A percentile compares a stretch with the other conserved stretches of the same genome.
Conservation (phyloP, 2,888 invertebrate genomes). For the Furcula furcula region DNA sequence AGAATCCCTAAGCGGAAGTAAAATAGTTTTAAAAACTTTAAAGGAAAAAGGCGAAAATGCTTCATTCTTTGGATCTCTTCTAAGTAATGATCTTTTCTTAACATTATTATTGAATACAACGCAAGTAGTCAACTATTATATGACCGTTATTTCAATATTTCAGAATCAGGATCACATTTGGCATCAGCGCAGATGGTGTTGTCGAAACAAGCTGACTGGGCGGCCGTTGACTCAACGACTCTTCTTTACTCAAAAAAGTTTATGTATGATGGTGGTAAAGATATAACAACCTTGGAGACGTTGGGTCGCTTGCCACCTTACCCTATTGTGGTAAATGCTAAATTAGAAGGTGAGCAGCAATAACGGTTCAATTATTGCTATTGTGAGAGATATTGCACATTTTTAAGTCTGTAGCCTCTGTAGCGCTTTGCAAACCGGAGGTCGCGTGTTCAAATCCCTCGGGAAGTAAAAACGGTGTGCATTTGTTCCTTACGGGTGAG, state of each 20-base stretch:
- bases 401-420: too few relatives aligned
- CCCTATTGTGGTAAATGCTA: constrained; percentile 82
- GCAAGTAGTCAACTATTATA: background rate
- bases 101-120: background rate
- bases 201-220: constrained; percentile 83
- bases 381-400: too few relatives aligned
- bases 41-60: constrained; percentile 82
- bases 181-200: constrained; percentile 83
- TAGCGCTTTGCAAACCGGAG: too few relatives aligned
- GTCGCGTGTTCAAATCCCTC: too few relatives aligned
- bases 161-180: constrained; percentile 83
- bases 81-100: constrained; percentile 56
- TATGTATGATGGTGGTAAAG: constrained; percentile 80
- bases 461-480: too few relatives aligned
- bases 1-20: constrained; percentile 79
- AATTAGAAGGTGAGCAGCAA: constrained; percentile 76
- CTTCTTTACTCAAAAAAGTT: constrained; percentile 77
- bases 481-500: too few relatives aligned
- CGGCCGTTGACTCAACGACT: constrained; percentile 84
- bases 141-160: constrained; percentile 15
- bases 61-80: constrained; percentile 80
- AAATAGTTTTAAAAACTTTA: constrained; percentile 75
- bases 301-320: constrained; percentile 86
- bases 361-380: too few relatives aligned
- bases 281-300: constrained; percentile 81